Evolutionary conservation across 2,888 invertebrate genomes (phyloP).

Genomic region (Pristionchus maxplancki): DNA sequence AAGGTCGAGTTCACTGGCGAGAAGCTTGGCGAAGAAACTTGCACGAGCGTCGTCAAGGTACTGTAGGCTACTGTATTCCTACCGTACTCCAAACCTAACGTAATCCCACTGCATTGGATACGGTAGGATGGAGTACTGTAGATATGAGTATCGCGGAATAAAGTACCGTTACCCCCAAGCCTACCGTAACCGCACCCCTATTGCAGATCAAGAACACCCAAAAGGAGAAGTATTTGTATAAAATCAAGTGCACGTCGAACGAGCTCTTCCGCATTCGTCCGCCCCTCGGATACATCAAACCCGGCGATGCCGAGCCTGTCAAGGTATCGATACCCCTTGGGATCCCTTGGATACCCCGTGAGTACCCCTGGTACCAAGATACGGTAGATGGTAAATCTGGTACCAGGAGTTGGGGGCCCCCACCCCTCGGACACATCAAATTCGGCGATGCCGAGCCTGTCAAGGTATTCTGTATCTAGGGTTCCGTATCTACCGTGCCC

Average conservation of each 20-base stretch:
- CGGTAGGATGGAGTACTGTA: too few relatives aligned
- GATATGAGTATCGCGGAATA: too few relatives aligned
- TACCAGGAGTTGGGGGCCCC: too few relatives aligned
- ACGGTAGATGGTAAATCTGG: not conserved
- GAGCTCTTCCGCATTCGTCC: constrained; percentile 37
- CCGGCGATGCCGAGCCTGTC: not conserved
- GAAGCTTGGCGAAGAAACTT: constrained; percentile 21
- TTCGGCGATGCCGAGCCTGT: not conserved
- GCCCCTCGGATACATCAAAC: constrained; percentile 41
- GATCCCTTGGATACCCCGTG: too few relatives aligned
- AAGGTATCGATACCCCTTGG: too few relatives aligned
- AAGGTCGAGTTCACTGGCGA: constrained; percentile 37
- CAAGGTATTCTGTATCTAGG: not conserved
- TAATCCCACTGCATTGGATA: not conserved
- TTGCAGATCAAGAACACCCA: constrained; percentile 44
- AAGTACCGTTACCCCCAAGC: not conserved
- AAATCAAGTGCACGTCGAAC: constrained; percentile 43
- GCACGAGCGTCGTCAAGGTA: constrained; percentile 11
- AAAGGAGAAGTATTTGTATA: constrained; percentile 31
- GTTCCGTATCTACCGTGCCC: not conserved
- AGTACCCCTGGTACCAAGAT: not conserved
- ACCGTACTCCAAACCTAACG: not conserved
- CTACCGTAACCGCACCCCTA: not conserved
- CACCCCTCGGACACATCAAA: constrained; percentile 38
- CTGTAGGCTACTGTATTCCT: not conserved